Evolutionary conservation across 2,888 invertebrate genomes (phyloP), one percentile per base, ranked within the genome.

Genomic region (Lasioglossum oenotherae): DNA sequence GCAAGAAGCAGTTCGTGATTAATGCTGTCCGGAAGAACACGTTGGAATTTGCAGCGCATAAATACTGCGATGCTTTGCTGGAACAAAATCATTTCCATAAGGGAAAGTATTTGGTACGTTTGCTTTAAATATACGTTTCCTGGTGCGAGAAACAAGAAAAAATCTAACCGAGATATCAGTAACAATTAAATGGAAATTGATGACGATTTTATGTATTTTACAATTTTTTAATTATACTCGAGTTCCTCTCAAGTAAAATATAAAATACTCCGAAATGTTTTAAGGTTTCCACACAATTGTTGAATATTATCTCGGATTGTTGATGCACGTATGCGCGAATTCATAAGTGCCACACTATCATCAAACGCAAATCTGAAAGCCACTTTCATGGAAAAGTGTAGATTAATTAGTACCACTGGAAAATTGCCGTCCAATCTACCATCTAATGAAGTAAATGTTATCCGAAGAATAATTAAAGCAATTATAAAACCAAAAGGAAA

Each of bases 351-450:
- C 31, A 19, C 31, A 19, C 3, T 31, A 35, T 27, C 35, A 8
- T 3, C 19, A 3, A 31, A 64, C 19, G 31, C 31, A 64, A 64
- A 64, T 64, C 64, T 31, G 64, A 35, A 64, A 64, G 64, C 64
- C 14, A 31, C 64, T 64, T 64, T 64, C 64, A 64, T 64, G 64
- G 64, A 64, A 64, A 64, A 27, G 53, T 19, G 2, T 8, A 12
- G n/a, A 57, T n/a, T n/a, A n/a, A 64, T 31, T 31, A 19, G 64
- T 64, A 64, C 0, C 64, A 31, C 31, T 64, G 64, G 35, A 64
- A 64, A 64, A 64, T 31, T 64, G 19, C 64, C 64, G 64, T 31
- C 64, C 35, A 64, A 64, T 64, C 64, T 64, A 64, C 64, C 64
- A 64, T 64, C 64, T 64, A 31, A 64, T 64, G 31, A 19, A 31